These are phyloP conservation scores for Austrofundulus limnaeus DNA, from an alignment of 2,113 vertebrate species.

Conservation along the genomic window DNA sequence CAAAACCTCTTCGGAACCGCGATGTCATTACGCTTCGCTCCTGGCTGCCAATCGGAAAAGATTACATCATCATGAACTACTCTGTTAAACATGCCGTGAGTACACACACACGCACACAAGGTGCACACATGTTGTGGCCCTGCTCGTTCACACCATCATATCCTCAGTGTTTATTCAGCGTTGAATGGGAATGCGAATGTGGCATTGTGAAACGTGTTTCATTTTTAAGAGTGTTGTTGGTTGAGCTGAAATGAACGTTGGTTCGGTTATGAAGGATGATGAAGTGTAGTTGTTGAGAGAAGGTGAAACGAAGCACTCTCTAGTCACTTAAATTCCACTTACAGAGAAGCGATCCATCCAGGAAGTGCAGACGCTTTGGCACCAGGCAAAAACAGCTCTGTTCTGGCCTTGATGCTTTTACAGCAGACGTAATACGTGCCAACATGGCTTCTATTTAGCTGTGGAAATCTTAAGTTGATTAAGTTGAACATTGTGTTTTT, in stretches of 20 bases:
- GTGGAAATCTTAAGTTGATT: neutral
- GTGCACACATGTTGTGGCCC: neutral
- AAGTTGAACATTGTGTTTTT: slow-evolving; percentile 18
- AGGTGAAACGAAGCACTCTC: neutral
- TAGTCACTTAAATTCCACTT: slow-evolving; percentile 6
- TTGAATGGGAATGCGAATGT: neutral
- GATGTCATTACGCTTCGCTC: slow-evolving; percentile 95
- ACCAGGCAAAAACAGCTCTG: slow-evolving; percentile 7
- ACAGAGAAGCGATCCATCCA: neutral
- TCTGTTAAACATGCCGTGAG: slow-evolving; percentile 92
- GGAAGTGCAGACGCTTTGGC: slow-evolving; percentile 19
- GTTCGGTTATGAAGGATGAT: slow-evolving; percentile 6
- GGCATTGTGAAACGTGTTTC: slow-evolving; percentile 2
- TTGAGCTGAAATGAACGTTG: neutral
- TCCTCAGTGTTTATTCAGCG: slow-evolving; percentile 12
- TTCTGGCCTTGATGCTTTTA: slow-evolving; percentile 10
- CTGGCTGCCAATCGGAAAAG: slow-evolving; percentile 90
- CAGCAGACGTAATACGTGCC: neutral
- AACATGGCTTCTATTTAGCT: neutral
- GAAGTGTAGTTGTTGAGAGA: neutral
- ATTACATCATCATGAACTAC: slow-evolving; percentile 99
- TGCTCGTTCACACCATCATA: neutral
- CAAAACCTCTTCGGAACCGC: slow-evolving; percentile 91
- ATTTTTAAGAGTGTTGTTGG: neutral
- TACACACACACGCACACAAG: slow-evolving; percentile 22